Evolutionary conservation across 1,140 invertebrate genomes (phyloP).

Genomic region (Sycophaga agraensis): DNA sequence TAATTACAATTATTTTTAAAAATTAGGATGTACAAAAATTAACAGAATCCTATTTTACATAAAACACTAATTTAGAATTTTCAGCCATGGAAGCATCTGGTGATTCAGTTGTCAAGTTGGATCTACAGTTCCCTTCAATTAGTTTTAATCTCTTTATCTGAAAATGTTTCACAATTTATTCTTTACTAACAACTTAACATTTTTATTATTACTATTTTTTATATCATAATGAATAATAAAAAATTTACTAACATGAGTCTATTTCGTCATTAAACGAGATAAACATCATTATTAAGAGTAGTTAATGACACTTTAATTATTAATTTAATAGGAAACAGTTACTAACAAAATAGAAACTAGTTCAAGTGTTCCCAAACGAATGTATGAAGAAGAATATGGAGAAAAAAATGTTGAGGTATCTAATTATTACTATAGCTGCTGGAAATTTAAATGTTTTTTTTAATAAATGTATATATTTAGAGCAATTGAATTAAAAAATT

Average conservation of each 20-base stretch:
- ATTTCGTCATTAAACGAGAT: no score
- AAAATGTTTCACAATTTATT: constrained; percentile 8
- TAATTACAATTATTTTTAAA: neutral
- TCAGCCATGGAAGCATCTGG: constrained; percentile 11
- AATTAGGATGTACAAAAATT: no score
- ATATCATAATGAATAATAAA: constrained; percentile 3
- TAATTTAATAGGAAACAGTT: constrained; percentile 17
- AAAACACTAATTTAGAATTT: constrained; percentile 7
- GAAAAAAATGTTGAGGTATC: constrained; percentile 19
- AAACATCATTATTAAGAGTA: no score
- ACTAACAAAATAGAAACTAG: constrained; percentile 15
- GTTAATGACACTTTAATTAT: no score
- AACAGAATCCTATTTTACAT: neutral
- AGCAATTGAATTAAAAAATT: no score
- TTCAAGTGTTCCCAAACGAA: constrained; percentile 7
- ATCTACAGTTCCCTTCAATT: constrained; percentile 11
- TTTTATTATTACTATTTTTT: constrained; percentile 2
- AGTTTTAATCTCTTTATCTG: constrained; percentile 5
- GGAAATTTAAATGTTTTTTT: neutral
- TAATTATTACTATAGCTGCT: no score
- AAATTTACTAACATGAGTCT: constrained; percentile 16
- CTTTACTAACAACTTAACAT: constrained; percentile 5
- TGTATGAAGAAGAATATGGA: neutral
- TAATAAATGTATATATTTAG: neutral
- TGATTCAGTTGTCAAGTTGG: constrained; percentile 18